Evolutionary conservation across 2,888 invertebrate species (phyloP).

Genomic region (Amitus sp.): DNA sequence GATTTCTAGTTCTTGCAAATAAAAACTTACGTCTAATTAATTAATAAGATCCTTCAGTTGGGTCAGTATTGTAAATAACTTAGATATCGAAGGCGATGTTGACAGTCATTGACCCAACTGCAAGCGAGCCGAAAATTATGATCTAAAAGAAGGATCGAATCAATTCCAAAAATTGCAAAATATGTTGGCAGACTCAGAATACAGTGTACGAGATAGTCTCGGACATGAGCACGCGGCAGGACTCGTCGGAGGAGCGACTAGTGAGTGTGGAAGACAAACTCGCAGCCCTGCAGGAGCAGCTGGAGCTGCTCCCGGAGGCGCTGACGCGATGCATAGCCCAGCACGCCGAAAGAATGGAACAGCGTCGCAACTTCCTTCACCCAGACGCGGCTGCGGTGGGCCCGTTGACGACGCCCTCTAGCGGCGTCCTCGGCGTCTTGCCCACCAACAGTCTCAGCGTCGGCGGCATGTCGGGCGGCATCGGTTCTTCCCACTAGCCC

Average conservation of each 20-base stretch:
- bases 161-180: too few relatives aligned
- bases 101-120: too few relatives aligned
- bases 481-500: slow-evolving; percentile 53
- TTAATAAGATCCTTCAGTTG: too few relatives aligned
- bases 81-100: too few relatives aligned
- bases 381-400: slow-evolving; percentile 84
- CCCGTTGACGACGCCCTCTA: slow-evolving; percentile 66
- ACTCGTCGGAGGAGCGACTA: slow-evolving; percentile 92
- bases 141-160: too few relatives aligned
- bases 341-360: slow-evolving; percentile 81
- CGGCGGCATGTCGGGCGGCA: slow-evolving; percentile 50
- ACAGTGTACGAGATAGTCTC: slow-evolving; percentile 98
- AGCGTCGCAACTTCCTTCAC: slow-evolving; percentile 85
- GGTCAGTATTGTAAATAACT: too few relatives aligned
- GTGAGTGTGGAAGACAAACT: slow-evolving; percentile 93
- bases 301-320: slow-evolving; percentile 86
- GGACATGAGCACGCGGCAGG: slow-evolving; percentile 95
- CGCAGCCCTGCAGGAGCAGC: slow-evolving; percentile 84
- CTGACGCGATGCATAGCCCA: slow-evolving; percentile 80
- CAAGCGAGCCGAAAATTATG: too few relatives aligned
- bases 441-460: slow-evolving; percentile 45
- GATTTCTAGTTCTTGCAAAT: too few relatives aligned
- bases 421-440: slow-evolving; percentile 67
- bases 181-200: slow-evolving; percentile 92
- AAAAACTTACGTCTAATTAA: too few relatives aligned